Evolutionary conservation across 2,113 vertebrate species (phyloP), one percentile per base, ranked within the genome.

Genomic region (Patagioenas fasciata): DNA sequence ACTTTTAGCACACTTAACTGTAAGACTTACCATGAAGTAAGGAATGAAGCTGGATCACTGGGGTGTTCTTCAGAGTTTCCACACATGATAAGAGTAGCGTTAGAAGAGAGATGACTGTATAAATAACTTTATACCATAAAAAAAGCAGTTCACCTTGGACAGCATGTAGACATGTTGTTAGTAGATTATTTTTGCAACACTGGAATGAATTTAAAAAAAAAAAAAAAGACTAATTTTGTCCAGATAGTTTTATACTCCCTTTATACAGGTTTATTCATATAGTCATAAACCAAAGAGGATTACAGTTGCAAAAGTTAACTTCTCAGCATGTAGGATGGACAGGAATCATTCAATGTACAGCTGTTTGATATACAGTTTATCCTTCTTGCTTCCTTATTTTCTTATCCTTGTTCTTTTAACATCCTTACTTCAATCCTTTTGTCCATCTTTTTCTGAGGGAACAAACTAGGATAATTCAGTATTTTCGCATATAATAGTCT

Each of bases 71-170:
- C 28, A 7, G 62, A 53, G 15, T 51, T 29, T 86, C 26, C 15
- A 60, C 29, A n/a, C 20, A 5, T 65, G 14, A 36, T 26, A 62
- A 69, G 20, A 79, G 7, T 10, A 57, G 56, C 7, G 8, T 64
- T 57, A 51, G 8, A 36, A 81, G n/a, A 50, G 3, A 70, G 4
- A 36, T 0, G 0, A 44, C 21, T 51, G 3, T 58, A 47, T 9
- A 51, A 81, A 78, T 36, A 65, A 44, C 11, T 85, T 74, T 75
- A 20, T 66, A 82, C 64, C 13, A 64, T 31, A 73, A 80, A 88
- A 23, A 92, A 74, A 87, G 28, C 13, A 36, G 72, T 90, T 93
- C 50, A 69, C 25, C 28, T 88, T 70, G 12, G 19, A 44, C 13
- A 53, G 32, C 54, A 79, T 3, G 4, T 17, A 81, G 56, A 44